Evolutionary conservation across 2,113 vertebrate species (phyloP), one percentile per base, ranked within the genome.

Genomic region (Paradoxurus hermaphroditus): DNA sequence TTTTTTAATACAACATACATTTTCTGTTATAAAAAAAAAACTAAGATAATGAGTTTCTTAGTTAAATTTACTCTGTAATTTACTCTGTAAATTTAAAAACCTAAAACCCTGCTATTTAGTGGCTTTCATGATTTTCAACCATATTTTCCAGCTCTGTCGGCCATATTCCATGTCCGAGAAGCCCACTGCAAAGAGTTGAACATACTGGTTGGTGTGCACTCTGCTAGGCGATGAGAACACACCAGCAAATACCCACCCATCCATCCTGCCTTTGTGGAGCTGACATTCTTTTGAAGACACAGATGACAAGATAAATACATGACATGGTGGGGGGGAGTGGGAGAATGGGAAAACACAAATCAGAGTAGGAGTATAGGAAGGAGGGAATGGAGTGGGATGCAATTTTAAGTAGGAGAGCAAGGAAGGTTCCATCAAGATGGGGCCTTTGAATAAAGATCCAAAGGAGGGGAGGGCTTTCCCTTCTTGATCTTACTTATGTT

Each of bases 141-240:
- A 84, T 51, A 86, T 90, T 93, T 89, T 94, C 34, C 41, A 79
- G 41, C 23, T 84, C 41, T 46, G 8, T 72, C 34, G 13, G 53
- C 65, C 62, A 68, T 39, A 84, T 44, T 79, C 31, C 53, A 75
- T 31, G 21, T 67, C 53, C 36, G 4, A 4, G 9, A 12, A 49
- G n/a, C 41, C 25, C 19, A 25, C 11, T 25, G 21, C 31, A 56
- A 25, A 70, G 34, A 36, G 34, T 1, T 46, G 46, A 31, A 83
- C 27, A 8, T 3, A 14, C 39, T 25, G 34, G 72, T 5, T 25
- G 34, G 72, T 5, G 7, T 13, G 4, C 9, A 63, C 14, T 21
- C 34, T 46, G 19, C 15, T 16, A 18, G 31, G 49, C 18, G 41
- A 18, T n/a, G 72, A n/a, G 18, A 41, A 86, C 12, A 12, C 11